A percentile compares a stretch with the other conserved stretches of the same genome.
These are phyloP conservation scores for Xylocopa sonorina DNA, from an alignment of 1,140 invertebrate species.

Conservation along the genomic window DNA sequence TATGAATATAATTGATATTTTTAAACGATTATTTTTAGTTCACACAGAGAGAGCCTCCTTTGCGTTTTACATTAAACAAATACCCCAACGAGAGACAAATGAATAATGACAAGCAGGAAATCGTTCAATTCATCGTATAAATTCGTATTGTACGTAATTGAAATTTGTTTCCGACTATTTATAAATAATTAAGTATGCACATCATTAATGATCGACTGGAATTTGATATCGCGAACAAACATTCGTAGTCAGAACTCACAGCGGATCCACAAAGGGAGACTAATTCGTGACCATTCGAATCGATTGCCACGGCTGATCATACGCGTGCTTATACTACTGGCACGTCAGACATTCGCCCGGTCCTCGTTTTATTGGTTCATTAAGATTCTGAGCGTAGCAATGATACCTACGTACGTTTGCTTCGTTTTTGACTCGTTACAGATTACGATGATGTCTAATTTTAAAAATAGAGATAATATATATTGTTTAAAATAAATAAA, in stretches of 20 bases:
- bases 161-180: neutral
- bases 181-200: neutral
- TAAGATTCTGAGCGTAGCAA: neutral
- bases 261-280: neutral
- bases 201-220: neutral
- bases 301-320: conserved; percentile 11
- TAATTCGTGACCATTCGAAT: neutral
- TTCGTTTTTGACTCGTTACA: neutral
- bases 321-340: conserved; percentile 21
- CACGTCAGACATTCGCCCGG: neutral
- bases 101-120: neutral
- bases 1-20: too few relatives aligned
- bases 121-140: neutral
- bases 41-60: too few relatives aligned
- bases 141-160: neutral
- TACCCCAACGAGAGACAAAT: neutral
- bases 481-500: too few relatives aligned
- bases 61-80: too few relatives aligned
- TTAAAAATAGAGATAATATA: too few relatives aligned
- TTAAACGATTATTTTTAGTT: too few relatives aligned
- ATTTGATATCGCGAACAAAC: neutral
- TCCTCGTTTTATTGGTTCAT: neutral
- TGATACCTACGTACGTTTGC: neutral
- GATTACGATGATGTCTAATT: too few relatives aligned
- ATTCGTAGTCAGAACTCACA: neutral